Evolutionary conservation across 2,888 invertebrate species (phyloP), one percentile per base, ranked within the genome.

Genomic region (Carterocephalus palaemon): DNA sequence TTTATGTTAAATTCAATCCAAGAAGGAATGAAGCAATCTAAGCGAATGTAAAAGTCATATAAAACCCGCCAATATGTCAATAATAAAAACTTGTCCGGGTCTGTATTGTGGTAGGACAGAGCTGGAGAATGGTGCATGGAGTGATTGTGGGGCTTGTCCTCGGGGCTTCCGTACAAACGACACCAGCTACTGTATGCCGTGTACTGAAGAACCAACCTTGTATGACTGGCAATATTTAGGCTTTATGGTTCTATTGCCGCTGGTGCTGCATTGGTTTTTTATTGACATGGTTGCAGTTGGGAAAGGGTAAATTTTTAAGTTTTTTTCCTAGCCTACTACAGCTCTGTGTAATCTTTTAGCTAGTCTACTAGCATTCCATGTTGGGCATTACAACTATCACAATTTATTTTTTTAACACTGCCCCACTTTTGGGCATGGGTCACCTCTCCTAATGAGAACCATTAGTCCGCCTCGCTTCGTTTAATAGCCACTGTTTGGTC

Each of bases 181-280:
- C 0, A 89, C 91, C 1, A 94, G 93, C 42, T 90, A 93, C 24
- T 97, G 98, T 69, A 77, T 88, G 9, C 90, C 90, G 1, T 98
- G 98, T 65, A 88, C 89, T 1, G 92, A 93, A 40, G 87, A 88
- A 20, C 93, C 96, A 0, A 88, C 91, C 7, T 89, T 95, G 24
- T 98, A 98, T 66, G 98, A 98, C 63, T 97, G 96, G 94, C 89
- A 98, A 29, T 97, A 96, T 71, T 90, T 98, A 12, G 95, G 96
- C 1, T 99, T 98, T 67, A 97, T 98, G 95, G 95, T 94, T 0
- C 75, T 98, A 8, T 71, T 97, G 28, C 94, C 97, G 0, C 80
- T 98, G 26, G 92, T 97, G 31, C 82, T 98, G 43, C 97, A 98
- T 75, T 95, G 95, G 91, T 95, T 95, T 70, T 96, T 95, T 64